Evolutionary conservation across 2,797 vertebrate species (phyloP).

Genomic region (Thunnus albacares): DNA sequence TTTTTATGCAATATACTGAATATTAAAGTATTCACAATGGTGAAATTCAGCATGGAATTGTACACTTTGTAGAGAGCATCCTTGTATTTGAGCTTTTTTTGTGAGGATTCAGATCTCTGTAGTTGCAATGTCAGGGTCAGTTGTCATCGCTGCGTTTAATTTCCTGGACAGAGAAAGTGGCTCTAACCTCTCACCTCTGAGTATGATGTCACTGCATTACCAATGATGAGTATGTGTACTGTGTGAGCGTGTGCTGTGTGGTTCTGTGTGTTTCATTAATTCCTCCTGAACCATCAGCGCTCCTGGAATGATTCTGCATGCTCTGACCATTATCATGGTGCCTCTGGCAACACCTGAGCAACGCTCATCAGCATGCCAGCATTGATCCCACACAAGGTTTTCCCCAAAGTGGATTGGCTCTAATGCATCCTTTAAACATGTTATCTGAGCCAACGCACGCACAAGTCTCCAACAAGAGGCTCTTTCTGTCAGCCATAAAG

Average conservation of each 20-base stretch:
- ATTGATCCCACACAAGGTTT: conserved; percentile 69
- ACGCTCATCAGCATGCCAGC: conserved; percentile 79
- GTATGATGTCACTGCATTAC: conserved; percentile 40
- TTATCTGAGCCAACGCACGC: conserved; percentile 57
- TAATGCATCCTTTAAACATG: conserved; percentile 75
- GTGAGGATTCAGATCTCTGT: neutral
- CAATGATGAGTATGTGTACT: conserved; percentile 17
- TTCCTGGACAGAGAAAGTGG: conserved; percentile 58
- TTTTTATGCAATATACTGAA: conserved; percentile 47
- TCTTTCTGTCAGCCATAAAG: conserved; percentile 44
- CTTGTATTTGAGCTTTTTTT: conserved; percentile 15
- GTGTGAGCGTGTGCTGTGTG: conserved; percentile 2
- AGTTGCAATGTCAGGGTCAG: conserved; percentile 42
- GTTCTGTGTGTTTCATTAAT: conserved; percentile 55
- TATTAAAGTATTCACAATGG: conserved; percentile 38
- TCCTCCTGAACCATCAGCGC: conserved; percentile 52
- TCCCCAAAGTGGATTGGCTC: conserved; percentile 64
- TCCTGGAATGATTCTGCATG: conserved; percentile 71
- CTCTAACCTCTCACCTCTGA: conserved; percentile 54
- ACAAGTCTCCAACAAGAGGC: conserved; percentile 55
- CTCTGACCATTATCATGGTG: conserved; percentile 80
- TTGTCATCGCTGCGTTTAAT: conserved; percentile 56
- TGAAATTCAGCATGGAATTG: conserved; percentile 12
- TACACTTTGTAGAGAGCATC: conserved; percentile 9
- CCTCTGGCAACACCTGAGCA: conserved; percentile 83